Percentiles rank a stretch among this genome's conserved stretches.
Conservation (phyloP, 2,113 vertebrate species). For the Hepsetus odoe region DNA sequence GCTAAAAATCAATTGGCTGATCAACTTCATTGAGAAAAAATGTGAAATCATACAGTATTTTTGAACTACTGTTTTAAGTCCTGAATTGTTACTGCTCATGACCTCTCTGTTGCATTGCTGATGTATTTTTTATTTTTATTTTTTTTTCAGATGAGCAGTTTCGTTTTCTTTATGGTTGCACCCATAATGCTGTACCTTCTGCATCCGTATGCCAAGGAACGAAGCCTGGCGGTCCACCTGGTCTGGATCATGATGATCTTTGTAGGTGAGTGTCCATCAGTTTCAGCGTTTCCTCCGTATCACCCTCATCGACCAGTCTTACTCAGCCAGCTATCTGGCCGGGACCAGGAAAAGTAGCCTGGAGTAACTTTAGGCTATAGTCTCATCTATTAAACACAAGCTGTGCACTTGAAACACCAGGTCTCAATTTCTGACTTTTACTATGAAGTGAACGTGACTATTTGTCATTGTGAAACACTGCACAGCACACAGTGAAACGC, state of each 20-base stretch:
- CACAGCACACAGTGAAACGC: too few species aligned
- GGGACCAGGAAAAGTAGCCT: neutral
- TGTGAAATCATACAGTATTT: too few species aligned
- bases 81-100: too few species aligned
- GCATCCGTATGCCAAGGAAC: constrained; percentile 80
- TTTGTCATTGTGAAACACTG: too few species aligned
- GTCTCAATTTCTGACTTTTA: too few species aligned
- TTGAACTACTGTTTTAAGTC: too few species aligned
- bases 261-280: constrained; percentile 75
- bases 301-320: neutral
- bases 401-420: neutral
- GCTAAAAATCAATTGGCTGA: too few species aligned
- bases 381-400: neutral
- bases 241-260: constrained; percentile 80
- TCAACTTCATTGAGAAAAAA: too few species aligned
- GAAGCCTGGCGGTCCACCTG: constrained; percentile 73
- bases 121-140: too few species aligned
- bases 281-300: neutral
- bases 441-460: too few species aligned
- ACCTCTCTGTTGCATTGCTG: too few species aligned
- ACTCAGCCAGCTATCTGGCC: neutral
- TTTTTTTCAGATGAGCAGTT: constrained; percentile 85
- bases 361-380: neutral
- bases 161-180: constrained; percentile 85
- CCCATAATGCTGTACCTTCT: constrained; percentile 87